Base-by-base conservation (phyloP, 2,113 vertebrate species). In the Colaptes auratus region DNA sequence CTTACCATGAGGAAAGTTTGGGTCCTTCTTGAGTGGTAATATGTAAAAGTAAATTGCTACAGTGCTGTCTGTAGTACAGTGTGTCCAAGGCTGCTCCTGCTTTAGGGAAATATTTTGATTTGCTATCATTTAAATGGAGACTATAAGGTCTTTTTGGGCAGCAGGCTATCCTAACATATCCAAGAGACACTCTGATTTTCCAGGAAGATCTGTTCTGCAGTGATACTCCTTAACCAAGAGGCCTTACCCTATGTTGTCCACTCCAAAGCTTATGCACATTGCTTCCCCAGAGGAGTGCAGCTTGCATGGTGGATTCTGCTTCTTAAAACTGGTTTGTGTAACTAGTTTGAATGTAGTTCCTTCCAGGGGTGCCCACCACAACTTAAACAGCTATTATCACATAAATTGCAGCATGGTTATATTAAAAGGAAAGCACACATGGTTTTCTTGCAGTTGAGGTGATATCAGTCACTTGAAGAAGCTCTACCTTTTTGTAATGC, bases 221-320 rank as follows among this genome's bases (percentile, higher is more conserved):
- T 39, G 21, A 21, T 10, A 35, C n/a, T n/a, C 12, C 7, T 36
- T 76, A 73, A 61, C 46, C 11, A 30, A 8, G 36, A 27, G 9
- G 30, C 10, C 7, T 78, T 60, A 73, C 23, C 19, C 9, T 2
- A 6, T 55, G 5, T 63, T 56, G 31, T 61, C 27, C 12, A 25
- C 19, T 42, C 27, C 8, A 9, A n/a, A 77, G 23, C 46, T 79
- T 2, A 0, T 72, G 30, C 15, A 69, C 20, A 79, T 42, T 0
- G 0, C 79, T 90, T 74, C 61, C 18, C 35, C 46, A 30, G 48
- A 56, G 16, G 16, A 53, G 7, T 14, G 59, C 5, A 70, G 52
- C 46, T 86, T 15, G 48, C 33, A 36, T 0, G 0, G 31, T 78
- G 30, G 18, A 77, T 89, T 86, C 39, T 74, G 15, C 31, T 50